Conservation (phyloP, 2,797 vertebrate genomes). For the Tapirus indicus region DNA sequence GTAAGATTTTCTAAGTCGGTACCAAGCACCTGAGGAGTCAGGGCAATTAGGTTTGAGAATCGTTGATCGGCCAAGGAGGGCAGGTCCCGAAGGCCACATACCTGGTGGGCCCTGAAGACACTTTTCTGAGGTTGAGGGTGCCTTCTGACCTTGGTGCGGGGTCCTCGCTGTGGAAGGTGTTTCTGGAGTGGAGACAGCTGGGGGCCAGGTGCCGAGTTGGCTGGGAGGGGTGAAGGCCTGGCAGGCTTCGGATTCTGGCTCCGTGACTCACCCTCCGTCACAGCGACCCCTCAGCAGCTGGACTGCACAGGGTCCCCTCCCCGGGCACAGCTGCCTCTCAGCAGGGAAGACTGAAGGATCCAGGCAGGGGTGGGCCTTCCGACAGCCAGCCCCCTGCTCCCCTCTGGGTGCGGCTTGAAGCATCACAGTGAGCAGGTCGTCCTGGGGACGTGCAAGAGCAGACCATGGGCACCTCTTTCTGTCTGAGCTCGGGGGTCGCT, state of each 20-base stretch:
- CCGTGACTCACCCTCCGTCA: not conserved
- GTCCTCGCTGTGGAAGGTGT: not conserved
- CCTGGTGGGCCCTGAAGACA: not conserved
- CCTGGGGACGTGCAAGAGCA: no score
- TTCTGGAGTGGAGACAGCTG: constrained; percentile 48
- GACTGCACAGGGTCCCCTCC: not conserved
- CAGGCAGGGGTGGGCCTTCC: not conserved
- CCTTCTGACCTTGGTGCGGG: not conserved
- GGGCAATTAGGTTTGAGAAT: not conserved
- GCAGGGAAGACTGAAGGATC: not conserved
- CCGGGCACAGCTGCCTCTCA: not conserved
- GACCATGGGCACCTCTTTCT: not conserved
- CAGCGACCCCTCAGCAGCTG: not conserved
- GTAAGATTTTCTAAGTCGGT: no score
- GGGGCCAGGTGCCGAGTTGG: constrained; percentile 39
- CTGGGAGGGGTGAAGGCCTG: not conserved
- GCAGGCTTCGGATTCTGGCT: constrained; percentile 4
- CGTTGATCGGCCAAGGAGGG: not conserved
- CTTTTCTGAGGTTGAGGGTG: not conserved
- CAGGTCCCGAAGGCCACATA: no score
- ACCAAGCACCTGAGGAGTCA: not conserved
- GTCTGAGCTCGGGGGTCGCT: not conserved
- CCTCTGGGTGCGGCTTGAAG: not conserved
- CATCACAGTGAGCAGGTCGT: fast-evolving
- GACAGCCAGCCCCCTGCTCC: not conserved